Evolutionary conservation across 2,113 vertebrate genomes (phyloP), one percentile per base, ranked within the genome.

Genomic region (Spermophilus dauricus): DNA sequence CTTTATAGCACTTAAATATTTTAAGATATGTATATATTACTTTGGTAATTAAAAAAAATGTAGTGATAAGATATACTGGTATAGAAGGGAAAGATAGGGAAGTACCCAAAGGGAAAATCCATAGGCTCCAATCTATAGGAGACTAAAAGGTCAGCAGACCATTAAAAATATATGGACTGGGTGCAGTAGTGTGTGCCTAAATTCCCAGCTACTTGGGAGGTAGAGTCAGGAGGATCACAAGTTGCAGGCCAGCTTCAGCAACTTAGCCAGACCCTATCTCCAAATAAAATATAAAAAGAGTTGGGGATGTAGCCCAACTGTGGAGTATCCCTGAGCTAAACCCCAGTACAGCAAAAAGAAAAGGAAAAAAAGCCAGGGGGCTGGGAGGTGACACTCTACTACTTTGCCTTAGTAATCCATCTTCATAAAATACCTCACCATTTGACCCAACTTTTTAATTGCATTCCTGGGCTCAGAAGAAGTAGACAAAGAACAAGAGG

Each of bases 1-100:
- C 20, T 93, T 94, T 58, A 37, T 87, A 95, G 32, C 89, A 39
- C 42, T 45, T 95, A 83, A 84, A 69, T 86, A 96, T 81, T 96
- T 91, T 9, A 77, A 84, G 45, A 91, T 20, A 77, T 45, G 75
- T 70, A 73, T 16, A 32, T 24, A 83, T 42, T 69, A 92, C 24
- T 90, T 98, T 78, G 81, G 42, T 84, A 91, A 84, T 82, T 91
- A 83, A 96, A 48, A 89, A 88, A 45, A 45, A 45, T 67, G 24
- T 63, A 75, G 16, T 82, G n/a, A 92, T 77, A 94, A 89, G 92
- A 90, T 39, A 87, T 6, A 91, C 16, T 91, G 18, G n/a, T 45
- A 85, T 53, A 93, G 53, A 89, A 95, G 13, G 7, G 42, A 63
- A 91, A 92, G 88, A 93, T 39, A 13, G 82, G n/a, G 42, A 93